Conservation (phyloP, 2,888 invertebrate genomes). For the Platerodrilus igneus region DNA sequence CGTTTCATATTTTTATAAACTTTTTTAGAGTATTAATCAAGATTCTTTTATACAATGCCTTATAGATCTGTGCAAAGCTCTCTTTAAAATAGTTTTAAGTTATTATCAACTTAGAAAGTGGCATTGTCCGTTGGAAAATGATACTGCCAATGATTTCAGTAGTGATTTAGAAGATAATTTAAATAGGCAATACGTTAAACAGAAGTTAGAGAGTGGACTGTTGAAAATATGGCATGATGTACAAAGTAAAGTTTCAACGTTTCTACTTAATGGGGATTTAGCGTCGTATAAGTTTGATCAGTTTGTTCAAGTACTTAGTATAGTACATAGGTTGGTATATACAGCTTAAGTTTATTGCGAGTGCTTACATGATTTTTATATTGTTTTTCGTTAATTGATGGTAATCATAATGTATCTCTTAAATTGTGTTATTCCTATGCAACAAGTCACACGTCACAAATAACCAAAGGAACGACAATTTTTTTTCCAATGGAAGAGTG, state of each 20-base stretch:
- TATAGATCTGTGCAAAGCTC: constrained; percentile 77
- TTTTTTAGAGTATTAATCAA: constrained; percentile 50
- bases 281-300: constrained; percentile 90
- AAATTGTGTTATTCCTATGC: too few relatives aligned
- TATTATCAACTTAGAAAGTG: constrained; percentile 73
- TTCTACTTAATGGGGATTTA: constrained; percentile 73
- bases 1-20: neutral
- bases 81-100: constrained; percentile 77
- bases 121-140: constrained; percentile 54
- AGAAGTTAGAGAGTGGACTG: constrained; percentile 84
- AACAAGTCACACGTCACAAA: too few relatives aligned
- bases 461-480: too few relatives aligned
- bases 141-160: constrained; percentile 30
- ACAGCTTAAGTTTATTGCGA: too few relatives aligned
- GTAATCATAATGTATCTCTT: too few relatives aligned
- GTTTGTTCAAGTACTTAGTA: constrained; percentile 84
- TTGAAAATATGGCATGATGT: constrained; percentile 90
- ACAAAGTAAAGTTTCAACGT: constrained; percentile 81
- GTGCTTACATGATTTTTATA: too few relatives aligned
- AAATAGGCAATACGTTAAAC: constrained; percentile 73
- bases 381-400: too few relatives aligned
- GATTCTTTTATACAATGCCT: constrained; percentile 70
- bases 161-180: constrained; percentile 60
- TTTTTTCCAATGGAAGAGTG: neutral
- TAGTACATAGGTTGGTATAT: constrained; percentile 65